These are phyloP conservation scores for Dicrostonyx torquatus DNA, from an alignment of 2,797 vertebrate genomes.

Conservation along the genomic window DNA sequence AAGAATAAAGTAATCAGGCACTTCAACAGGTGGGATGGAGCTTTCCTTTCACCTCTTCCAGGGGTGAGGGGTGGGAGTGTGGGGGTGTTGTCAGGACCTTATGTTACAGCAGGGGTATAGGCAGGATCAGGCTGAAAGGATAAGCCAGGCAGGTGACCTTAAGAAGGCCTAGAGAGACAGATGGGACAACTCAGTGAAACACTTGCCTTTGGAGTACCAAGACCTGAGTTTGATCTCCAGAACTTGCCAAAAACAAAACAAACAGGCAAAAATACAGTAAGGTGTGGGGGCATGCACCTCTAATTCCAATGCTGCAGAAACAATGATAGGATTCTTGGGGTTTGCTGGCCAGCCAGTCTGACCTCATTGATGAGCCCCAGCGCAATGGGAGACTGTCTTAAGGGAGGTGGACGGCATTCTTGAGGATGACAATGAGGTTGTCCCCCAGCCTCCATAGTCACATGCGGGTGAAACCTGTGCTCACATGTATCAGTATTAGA, in stretches of 20 bases:
- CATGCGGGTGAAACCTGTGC: not conserved
- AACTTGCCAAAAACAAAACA: not conserved
- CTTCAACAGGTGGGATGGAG: not conserved
- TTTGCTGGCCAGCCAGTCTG: not conserved
- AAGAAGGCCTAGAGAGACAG: not conserved
- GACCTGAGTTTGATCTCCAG: not conserved
- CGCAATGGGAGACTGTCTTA: not conserved
- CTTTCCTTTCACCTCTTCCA: not conserved
- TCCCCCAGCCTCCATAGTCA: not conserved
- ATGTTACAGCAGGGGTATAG: not conserved
- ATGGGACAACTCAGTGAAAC: not conserved
- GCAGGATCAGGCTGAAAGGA: not conserved
- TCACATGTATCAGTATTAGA: not conserved
- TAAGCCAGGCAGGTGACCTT: not conserved
- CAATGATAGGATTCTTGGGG: too few relatives aligned
- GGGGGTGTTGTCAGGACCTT: not conserved
- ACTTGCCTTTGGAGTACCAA: not conserved
- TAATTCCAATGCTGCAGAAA: not conserved
- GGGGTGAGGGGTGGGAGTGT: not conserved
- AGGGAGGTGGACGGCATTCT: not conserved
- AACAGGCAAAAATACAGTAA: not conserved
- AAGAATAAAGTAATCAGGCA: constrained; percentile 4
- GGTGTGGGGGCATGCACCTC: not conserved
- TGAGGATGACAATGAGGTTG: not conserved
- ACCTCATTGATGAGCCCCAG: not conserved